Evolutionary conservation across 1,140 invertebrate species (phyloP).

Genomic region (Trichonephila clavata): DNA sequence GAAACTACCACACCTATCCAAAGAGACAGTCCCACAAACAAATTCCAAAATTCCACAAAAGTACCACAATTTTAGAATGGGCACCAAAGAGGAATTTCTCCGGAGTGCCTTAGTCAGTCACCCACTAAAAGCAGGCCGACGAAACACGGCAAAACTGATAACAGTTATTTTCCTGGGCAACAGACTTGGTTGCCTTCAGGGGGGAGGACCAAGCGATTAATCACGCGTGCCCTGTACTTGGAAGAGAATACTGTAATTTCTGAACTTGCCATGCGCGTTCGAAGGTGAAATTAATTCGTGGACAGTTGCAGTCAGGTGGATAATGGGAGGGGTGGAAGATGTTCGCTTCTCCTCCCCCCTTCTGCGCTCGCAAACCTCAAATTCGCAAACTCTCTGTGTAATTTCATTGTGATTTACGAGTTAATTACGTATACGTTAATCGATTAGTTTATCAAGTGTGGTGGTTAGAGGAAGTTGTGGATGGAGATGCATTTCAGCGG

Average conservation of each 20-base stretch:
- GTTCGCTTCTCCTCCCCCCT: neutral
- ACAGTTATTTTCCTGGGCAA: conserved; percentile 47
- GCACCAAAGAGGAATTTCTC: conserved; percentile 5
- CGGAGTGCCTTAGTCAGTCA: neutral
- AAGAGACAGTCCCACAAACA: neutral
- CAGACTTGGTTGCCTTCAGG: neutral
- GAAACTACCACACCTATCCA: neutral
- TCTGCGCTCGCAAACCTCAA: conserved; percentile 19
- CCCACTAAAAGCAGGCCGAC: conserved; percentile 15
- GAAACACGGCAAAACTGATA: conserved; percentile 24
- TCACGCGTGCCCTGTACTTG: conserved; percentile 53
- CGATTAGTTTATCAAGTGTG: neutral
- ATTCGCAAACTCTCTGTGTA: conserved; percentile 12
- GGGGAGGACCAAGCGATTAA: conserved; percentile 41
- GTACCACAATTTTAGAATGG: conserved; percentile 2
- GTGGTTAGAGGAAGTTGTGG: neutral
- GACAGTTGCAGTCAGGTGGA: conserved; percentile 44
- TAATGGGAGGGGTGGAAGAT: conserved; percentile 33
- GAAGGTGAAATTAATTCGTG: conserved; percentile 59
- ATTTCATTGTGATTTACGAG: conserved; percentile 42
- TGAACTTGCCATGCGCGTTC: conserved; percentile 50
- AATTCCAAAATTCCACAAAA: neutral
- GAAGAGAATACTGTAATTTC: conserved; percentile 47
- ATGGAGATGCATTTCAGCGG: neutral
- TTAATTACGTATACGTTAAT: neutral